Evolutionary conservation across 2,888 invertebrate species (phyloP).

Genomic region (Drosophila cognata): DNA sequence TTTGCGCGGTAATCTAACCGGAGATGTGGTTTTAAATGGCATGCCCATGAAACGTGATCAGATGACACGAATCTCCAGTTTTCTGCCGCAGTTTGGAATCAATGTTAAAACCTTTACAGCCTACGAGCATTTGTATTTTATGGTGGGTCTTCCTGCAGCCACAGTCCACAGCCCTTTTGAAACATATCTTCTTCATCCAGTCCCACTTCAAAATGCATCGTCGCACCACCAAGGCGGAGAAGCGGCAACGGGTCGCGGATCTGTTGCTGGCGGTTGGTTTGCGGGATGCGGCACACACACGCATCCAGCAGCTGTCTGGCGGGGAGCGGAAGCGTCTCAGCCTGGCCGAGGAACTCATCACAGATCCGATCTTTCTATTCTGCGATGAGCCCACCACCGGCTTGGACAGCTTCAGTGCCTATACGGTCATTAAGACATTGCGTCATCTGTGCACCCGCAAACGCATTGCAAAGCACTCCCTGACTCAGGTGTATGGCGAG

Average conservation of each 20-base stretch:
- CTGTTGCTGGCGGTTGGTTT: slow-evolving; percentile 88
- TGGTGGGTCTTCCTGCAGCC: slow-evolving; percentile 87
- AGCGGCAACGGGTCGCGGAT: slow-evolving; percentile 80
- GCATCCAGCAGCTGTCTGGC: slow-evolving; percentile 92
- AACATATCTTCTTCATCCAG: slow-evolving; percentile 84
- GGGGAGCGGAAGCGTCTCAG: slow-evolving; percentile 95
- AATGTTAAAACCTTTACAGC: slow-evolving; percentile 92
- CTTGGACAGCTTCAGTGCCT: slow-evolving; percentile 95
- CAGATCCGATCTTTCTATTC: slow-evolving; percentile 94
- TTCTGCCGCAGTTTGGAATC: slow-evolving; percentile 94
- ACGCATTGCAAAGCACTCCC: slow-evolving; percentile 72
- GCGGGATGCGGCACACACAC: slow-evolving; percentile 89
- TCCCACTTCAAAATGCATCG: slow-evolving; percentile 91
- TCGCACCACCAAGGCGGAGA: slow-evolving; percentile 84
- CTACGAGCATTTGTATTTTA: slow-evolving; percentile 93
- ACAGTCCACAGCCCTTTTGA: background rate
- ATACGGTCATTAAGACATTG: slow-evolving; percentile 90
- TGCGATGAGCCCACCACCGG: slow-evolving; percentile 98
- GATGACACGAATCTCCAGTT: slow-evolving; percentile 92
- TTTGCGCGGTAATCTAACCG: slow-evolving; percentile 88
- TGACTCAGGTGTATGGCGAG: slow-evolving; percentile 78
- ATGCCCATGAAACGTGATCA: slow-evolving; percentile 87
- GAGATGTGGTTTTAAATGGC: slow-evolving; percentile 90
- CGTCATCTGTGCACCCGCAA: slow-evolving; percentile 86
- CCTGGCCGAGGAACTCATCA: slow-evolving; percentile 94